Base-by-base conservation (phyloP, 2,888 invertebrate genomes). In the Melinaea menophilus region DNA sequence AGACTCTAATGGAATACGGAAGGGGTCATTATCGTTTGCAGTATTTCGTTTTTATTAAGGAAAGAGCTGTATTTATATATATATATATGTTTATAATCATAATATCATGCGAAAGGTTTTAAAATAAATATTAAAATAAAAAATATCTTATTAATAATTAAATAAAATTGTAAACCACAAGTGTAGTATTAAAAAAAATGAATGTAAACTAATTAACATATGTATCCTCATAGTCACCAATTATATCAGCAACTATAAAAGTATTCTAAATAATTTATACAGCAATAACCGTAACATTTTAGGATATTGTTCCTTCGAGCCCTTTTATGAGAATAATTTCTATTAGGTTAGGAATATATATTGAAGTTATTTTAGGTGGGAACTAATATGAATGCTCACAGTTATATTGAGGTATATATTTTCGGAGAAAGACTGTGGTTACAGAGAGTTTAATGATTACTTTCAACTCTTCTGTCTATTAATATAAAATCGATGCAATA, bases 31-130 rank as follows among this genome's bases (percentile, higher is more conserved):
- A 59, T 60, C 9, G 61, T 48, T 5, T 55, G 37, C 33, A 55
- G 45, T 33, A 47, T 22, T 33, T 37, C 22, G 34, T 37, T 67
- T 51, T 56, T 51, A 63, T 63, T 67, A 67, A 58, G 65, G 34
- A 63, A 61, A 63, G 59, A 61, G 58, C 62, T 47, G 56, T 61
- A 31, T 63, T 55, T 58, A 59, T 56, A 62, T 45, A 41, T 57
- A 58, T 22, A 22, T 22, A 22, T 22, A 22, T 22, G 22, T 22
- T 22, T 22, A 22, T 22, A 22, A 22, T 22, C 22, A 22, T 22
- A 1, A 22, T 22, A 22, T 22, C 22, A 22, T 22, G 22, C 22
- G 22, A 22, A 22, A 22, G 22, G 22, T 22, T 22, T 22, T 22
- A 22, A 22, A 22, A 0, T 22, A 22, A 22, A 22, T 22, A 22